Percentiles rank a stretch among this genome's conserved stretches.
These are phyloP conservation scores for Machaerirhynchus nigripectus DNA, from an alignment of 2,113 vertebrate genomes.

Conservation along the genomic window DNA sequence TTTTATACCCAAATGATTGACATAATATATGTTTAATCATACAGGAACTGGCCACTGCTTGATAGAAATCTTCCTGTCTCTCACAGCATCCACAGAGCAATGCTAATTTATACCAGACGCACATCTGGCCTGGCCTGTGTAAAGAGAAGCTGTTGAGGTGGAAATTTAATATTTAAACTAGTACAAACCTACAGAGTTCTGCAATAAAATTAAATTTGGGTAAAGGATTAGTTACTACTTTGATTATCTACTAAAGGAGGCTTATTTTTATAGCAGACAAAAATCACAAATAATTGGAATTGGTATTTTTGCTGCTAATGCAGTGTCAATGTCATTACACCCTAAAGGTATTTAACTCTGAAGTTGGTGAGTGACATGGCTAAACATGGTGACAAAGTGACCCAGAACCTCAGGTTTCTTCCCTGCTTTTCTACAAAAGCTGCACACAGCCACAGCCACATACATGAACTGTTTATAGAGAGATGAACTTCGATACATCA, in stretches of 20 bases:
- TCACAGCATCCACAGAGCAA: background rate
- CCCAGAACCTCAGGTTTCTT: background rate
- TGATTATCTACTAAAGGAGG: background rate
- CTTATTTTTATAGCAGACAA: background rate
- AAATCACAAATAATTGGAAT: background rate
- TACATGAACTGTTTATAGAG: background rate
- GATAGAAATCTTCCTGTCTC: slow-evolving; percentile 48
- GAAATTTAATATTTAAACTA: slow-evolving; percentile 30
- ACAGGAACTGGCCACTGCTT: background rate
- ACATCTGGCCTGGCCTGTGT: background rate
- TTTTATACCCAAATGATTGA: background rate
- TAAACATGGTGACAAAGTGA: background rate
- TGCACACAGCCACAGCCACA: background rate
- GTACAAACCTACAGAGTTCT: background rate
- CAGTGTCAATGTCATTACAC: background rate
- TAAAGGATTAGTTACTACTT: background rate
- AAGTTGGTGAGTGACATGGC: background rate
- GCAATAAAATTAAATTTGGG: background rate
- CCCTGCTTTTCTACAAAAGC: background rate
- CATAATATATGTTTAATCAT: slow-evolving; percentile 10
- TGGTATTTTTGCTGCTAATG: background rate
- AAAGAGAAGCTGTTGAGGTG: background rate
- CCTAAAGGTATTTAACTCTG: background rate
- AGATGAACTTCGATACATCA: background rate
- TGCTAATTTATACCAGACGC: slow-evolving; percentile 34